These are phyloP conservation scores for Entelurus aequoreus DNA, from an alignment of 2,113 vertebrate genomes.

Conservation along the genomic window DNA sequence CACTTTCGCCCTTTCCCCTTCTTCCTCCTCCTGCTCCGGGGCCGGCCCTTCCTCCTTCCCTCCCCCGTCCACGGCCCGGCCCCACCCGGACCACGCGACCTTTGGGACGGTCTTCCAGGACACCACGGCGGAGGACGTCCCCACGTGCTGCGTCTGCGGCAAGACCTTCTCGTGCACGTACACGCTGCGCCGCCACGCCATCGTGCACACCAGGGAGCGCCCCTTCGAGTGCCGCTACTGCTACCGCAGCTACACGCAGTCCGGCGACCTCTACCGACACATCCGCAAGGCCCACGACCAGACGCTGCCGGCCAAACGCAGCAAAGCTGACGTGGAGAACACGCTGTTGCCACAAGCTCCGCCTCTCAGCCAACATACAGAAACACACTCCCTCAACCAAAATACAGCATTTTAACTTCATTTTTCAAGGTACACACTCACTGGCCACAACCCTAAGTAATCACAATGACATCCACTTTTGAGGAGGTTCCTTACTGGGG, in stretches of 20 bases:
- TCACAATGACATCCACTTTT: no score
- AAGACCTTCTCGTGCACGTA: conserved; percentile 94
- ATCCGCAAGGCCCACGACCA: conserved; percentile 88
- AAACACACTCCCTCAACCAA: neutral
- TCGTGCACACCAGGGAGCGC: conserved; percentile 87
- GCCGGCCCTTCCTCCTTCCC: conserved; percentile 52
- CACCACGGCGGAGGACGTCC: conserved; percentile 83
- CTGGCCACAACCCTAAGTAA: no score
- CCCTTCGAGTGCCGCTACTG: conserved; percentile 91
- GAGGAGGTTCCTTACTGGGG: no score
- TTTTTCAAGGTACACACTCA: neutral
- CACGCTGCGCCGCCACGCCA: conserved; percentile 85
- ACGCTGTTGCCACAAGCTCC: conserved; percentile 35
- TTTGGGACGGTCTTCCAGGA: conserved; percentile 83
- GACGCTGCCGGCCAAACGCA: conserved; percentile 76
- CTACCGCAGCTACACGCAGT: conserved; percentile 90
- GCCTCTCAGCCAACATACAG: conserved; percentile 40
- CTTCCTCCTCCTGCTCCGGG: conserved; percentile 63
- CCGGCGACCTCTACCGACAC: conserved; percentile 89
- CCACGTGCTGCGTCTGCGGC: conserved; percentile 86
- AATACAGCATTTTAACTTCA: neutral
- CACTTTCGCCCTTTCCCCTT: conserved; percentile 62
- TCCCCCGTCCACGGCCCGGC: conserved; percentile 34
- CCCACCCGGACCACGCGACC: conserved; percentile 61
- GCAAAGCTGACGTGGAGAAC: conserved; percentile 68